Conservation (phyloP, 2,113 vertebrate genomes). For the Carlito syrichta region DNA sequence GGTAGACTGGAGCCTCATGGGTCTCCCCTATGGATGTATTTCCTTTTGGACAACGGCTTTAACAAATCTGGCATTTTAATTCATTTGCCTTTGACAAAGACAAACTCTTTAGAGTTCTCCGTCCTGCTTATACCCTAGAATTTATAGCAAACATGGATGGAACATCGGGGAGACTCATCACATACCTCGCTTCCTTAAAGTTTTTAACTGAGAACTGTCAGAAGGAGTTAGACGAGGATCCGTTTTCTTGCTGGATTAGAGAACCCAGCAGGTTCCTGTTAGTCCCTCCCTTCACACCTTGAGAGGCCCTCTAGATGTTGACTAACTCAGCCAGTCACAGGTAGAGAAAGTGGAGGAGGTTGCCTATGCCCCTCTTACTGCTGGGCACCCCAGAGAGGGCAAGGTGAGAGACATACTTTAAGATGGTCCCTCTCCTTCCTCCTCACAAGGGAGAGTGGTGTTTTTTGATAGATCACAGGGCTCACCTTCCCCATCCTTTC, state of each 20-base stretch:
- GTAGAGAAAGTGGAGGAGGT: not conserved
- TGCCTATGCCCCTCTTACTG: not conserved
- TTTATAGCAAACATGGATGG: not conserved
- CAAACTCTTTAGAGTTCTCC: not conserved
- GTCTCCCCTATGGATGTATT: not conserved
- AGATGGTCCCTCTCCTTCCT: not conserved
- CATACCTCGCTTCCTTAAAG: not conserved
- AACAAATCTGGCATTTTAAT: not conserved
- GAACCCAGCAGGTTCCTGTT: not conserved
- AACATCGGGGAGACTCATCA: not conserved
- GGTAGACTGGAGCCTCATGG: not conserved
- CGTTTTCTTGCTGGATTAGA: not conserved
- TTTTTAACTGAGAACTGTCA: not conserved
- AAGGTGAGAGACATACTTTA: not conserved
- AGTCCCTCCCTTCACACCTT: fast-evolving
- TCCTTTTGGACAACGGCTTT: not conserved
- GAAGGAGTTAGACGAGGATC: not conserved
- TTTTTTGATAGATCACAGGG: not conserved
- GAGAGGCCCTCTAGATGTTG: not conserved
- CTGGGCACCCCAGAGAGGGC: not conserved
- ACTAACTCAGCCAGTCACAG: not conserved
- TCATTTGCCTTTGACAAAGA: not conserved
- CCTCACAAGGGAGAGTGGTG: too few species aligned
- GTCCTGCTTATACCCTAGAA: not conserved
- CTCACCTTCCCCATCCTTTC: not conserved